A percentile compares a stretch with the other conserved stretches of the same genome.
Conservation (phyloP, 2,888 invertebrate species). For the Tetheella fluctuosa region DNA sequence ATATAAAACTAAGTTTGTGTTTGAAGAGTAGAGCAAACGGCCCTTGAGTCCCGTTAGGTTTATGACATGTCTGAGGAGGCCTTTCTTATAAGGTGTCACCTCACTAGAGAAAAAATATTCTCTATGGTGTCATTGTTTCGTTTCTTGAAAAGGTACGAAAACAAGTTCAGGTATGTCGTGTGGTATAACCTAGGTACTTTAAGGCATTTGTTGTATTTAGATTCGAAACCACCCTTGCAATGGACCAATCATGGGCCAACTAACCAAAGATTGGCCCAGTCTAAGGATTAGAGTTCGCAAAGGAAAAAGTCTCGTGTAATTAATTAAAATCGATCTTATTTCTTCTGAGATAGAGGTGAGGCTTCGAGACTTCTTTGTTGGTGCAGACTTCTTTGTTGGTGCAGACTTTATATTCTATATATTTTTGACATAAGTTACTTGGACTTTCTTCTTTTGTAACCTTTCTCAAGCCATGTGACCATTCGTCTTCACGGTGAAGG, state of each 20-base stretch:
- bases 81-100: constrained; percentile 1
- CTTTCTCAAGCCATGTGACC: background rate
- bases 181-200: background rate
- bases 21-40: constrained; percentile 6
- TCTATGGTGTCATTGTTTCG: background rate
- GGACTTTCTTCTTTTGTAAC: background rate
- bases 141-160: background rate
- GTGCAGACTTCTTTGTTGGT: too few relatives aligned
- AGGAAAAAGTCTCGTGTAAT: too few relatives aligned
- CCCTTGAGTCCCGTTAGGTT: constrained; percentile 6
- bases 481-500: background rate
- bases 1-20: background rate
- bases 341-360: too few relatives aligned
- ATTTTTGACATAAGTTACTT: too few relatives aligned
- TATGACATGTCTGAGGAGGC: constrained; percentile 4
- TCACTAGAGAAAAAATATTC: constrained; percentile 1
- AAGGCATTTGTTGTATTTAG: too few relatives aligned
- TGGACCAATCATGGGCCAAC: too few relatives aligned
- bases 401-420: too few relatives aligned
- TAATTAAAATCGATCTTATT: too few relatives aligned
- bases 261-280: too few relatives aligned
- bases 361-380: too few relatives aligned
- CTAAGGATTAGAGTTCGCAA: too few relatives aligned
- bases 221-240: too few relatives aligned
- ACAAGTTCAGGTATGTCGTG: background rate